These are phyloP conservation scores for Zootermopsis nevadensis DNA, from an alignment of 2,888 invertebrate species.

Conservation along the genomic window DNA sequence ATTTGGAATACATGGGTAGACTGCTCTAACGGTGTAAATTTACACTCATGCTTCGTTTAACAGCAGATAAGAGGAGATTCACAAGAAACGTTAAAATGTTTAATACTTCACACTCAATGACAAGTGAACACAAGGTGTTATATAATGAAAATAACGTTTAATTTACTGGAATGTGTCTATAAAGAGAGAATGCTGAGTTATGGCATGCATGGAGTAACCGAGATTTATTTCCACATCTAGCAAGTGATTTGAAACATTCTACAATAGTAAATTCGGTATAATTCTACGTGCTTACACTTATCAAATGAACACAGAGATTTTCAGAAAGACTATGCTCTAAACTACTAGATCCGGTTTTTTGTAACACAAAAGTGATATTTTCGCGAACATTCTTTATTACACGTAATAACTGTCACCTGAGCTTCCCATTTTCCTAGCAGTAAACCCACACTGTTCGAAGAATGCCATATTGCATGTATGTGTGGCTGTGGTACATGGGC, in stretches of 20 bases:
- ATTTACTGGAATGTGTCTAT: background rate
- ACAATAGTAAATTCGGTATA: background rate
- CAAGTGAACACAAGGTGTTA: background rate
- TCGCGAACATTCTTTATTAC: background rate
- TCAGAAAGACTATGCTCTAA: background rate
- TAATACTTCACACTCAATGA: background rate
- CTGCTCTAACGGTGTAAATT: no score
- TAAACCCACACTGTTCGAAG: background rate
- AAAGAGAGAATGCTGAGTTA: background rate
- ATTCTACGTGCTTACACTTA: background rate
- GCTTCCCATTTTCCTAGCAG: background rate
- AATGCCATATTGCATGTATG: background rate
- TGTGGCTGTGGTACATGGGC: background rate
- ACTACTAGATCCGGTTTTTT: background rate
- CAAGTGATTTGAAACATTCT: background rate
- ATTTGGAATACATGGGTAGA: no score
- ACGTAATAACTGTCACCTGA: background rate
- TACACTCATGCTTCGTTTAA: no score
- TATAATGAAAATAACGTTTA: background rate
- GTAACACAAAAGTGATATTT: background rate
- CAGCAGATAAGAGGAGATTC: no score
- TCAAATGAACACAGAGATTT: background rate
- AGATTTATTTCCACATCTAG: background rate
- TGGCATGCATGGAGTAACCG: background rate
- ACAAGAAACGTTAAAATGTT: no score